A percentile compares a stretch with the other conserved stretches of the same genome.
phyloP scores from a whole-genome alignment of 2,113 vertebrate species.

The Noturus placidus region DNA sequence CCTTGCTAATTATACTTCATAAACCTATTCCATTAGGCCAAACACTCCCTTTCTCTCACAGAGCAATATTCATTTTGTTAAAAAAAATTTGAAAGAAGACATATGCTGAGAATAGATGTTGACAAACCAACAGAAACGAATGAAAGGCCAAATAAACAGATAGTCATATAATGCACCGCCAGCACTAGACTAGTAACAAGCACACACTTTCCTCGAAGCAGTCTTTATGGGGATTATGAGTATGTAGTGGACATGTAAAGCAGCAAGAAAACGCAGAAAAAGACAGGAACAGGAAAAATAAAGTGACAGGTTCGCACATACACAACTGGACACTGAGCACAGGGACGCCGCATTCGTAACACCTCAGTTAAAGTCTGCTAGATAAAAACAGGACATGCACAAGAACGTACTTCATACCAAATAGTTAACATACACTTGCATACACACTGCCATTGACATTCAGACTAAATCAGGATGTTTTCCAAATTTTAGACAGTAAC shows the following conservation, averaged over 20 bases:
- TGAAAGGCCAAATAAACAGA: slow-evolving; percentile 21
- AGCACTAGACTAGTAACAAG: not conserved
- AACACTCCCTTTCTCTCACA: not conserved
- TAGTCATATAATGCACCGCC: not conserved
- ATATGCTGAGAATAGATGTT: not conserved
- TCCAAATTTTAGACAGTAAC: not conserved
- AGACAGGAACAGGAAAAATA: not conserved
- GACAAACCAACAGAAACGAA: not conserved
- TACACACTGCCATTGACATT: not conserved
- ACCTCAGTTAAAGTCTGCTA: no score
- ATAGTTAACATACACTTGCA: not conserved
- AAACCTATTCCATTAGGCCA: slow-evolving; percentile 27
- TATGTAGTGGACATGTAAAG: not conserved
- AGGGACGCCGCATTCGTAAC: not conserved
- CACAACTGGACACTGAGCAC: not conserved
- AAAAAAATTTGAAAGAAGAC: not conserved
- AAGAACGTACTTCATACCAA: not conserved
- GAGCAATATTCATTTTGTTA: not conserved
- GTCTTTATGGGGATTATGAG: not conserved
- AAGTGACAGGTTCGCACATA: not conserved
- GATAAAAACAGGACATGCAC: not conserved
- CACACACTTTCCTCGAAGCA: not conserved
- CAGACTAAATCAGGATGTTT: not conserved
- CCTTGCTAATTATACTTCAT: slow-evolving; percentile 7
- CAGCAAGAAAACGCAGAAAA: not conserved